Base-by-base conservation (phyloP, 2,888 invertebrate genomes). In the Harpalus rubripes region DNA sequence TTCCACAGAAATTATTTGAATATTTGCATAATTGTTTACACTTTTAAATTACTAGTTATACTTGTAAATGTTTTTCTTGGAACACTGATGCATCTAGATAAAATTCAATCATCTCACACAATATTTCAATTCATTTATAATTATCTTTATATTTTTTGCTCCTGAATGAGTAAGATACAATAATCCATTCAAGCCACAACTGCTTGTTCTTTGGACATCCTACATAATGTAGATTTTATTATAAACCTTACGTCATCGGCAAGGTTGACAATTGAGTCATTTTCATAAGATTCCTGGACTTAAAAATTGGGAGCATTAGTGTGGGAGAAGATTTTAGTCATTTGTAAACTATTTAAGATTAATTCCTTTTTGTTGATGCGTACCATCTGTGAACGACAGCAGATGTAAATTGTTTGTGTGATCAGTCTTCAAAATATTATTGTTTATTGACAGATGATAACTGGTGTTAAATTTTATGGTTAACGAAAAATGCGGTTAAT, bases 201-300 rank as follows among this genome's bases (percentile, higher is more conserved):
- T 61, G 18, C 22, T 81, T 15, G n/a, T 41, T 74, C 18, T 63
- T 26, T 52, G 81, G 32, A 79, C 76, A 78, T 78, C 59, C 78
- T 58, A 78, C 56, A 78, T 76, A 58, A 76, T 76, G 74, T 39
- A 74, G 22, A 82, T 83, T 83, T 83, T 76, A 83, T 83, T 76
- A 74, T 59, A 83, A 74, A 72, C 15, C 68, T 83, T 72, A 61
- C 83, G 83, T 83, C 83, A 83, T 61, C 61, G 5, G 32, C 83
- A 76, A 83, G 76, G 83, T 76, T 72, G 61, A 74, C 74, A 83
- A 61, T 74, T 83, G 83, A 83, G 22, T 83, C 83, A 83, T 15
- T 32, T 82, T 82, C 59, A 61, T 76, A 18, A 41, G 61, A 39
- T 74, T 58, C n/a, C 44, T 26, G 18, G 32, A 68, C 68, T 68